phyloP scores from a whole-genome alignment of 2,888 invertebrate species.

The Eugnorisma glareosa region DNA sequence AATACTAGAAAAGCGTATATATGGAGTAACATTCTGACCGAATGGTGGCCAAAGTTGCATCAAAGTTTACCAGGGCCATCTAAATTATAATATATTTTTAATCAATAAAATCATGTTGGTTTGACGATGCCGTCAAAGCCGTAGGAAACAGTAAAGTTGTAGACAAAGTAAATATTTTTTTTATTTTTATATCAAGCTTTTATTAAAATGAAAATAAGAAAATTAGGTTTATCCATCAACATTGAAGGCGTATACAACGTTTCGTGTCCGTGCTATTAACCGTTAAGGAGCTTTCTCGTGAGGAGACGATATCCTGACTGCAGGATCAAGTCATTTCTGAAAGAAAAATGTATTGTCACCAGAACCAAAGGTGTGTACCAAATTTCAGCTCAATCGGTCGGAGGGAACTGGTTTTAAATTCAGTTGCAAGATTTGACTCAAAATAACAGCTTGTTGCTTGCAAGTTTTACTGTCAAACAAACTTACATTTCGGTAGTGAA shows the following conservation, averaged over 20 bases:
- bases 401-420: not conserved
- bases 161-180: not conserved
- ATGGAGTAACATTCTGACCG: not conserved
- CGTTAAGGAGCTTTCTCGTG: not conserved
- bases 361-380: not conserved
- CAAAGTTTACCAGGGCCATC: not conserved
- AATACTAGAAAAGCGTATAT: not conserved
- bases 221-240: not conserved
- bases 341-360: not conserved
- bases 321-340: not conserved
- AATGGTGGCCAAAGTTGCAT: not conserved
- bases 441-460: no score
- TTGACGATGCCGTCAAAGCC: not conserved
- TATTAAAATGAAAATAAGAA: not conserved
- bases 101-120: not conserved
- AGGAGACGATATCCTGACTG: not conserved
- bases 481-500: not conserved
- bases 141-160: not conserved
- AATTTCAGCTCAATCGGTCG: not conserved
- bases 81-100: not conserved
- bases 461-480: not conserved
- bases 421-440: not conserved
- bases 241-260: not conserved
- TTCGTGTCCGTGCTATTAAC: not conserved
- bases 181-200: no score